These are phyloP conservation scores for Gambusia yucatana DNA, from an alignment of 2,797 vertebrate genomes.

Conservation along the genomic window DNA sequence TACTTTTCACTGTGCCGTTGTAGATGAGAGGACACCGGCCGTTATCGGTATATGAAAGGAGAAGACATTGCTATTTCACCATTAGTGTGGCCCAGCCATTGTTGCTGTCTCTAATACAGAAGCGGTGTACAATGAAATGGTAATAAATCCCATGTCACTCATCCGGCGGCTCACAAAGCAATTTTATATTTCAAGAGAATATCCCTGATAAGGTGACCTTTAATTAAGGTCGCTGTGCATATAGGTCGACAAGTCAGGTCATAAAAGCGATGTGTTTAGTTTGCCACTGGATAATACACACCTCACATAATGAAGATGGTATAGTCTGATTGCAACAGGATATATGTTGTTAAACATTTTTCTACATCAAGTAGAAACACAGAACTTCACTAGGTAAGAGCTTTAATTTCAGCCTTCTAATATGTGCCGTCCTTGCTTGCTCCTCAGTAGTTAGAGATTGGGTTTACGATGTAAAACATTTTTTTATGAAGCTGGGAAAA, in stretches of 20 bases:
- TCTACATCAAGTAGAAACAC: constrained; percentile 39
- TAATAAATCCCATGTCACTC: constrained; percentile 57
- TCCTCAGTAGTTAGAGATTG: not conserved
- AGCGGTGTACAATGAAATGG: constrained; percentile 45
- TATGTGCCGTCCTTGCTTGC: constrained; percentile 6
- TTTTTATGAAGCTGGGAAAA: not conserved
- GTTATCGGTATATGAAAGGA: constrained; percentile 65
- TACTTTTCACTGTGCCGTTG: constrained; percentile 69
- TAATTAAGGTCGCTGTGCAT: constrained; percentile 69
- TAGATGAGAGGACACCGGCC: constrained; percentile 65
- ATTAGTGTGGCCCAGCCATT: constrained; percentile 35
- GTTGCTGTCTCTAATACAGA: constrained; percentile 51
- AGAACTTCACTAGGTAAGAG: constrained; percentile 40
- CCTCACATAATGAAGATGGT: constrained; percentile 7
- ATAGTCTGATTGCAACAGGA: constrained; percentile 22
- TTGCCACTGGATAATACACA: constrained; percentile 31
- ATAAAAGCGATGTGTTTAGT: constrained; percentile 31
- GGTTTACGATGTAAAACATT: not conserved
- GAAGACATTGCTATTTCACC: constrained; percentile 51
- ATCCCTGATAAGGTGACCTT: constrained; percentile 70
- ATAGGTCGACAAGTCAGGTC: constrained; percentile 51
- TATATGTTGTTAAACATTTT: constrained; percentile 24
- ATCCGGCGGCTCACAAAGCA: constrained; percentile 37
- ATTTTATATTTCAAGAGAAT: constrained; percentile 62
- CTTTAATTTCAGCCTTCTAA: constrained; percentile 18